These are phyloP conservation scores for Agrilus cyanescens DNA, from an alignment of 2,888 invertebrate species.

Conservation along the genomic window DNA sequence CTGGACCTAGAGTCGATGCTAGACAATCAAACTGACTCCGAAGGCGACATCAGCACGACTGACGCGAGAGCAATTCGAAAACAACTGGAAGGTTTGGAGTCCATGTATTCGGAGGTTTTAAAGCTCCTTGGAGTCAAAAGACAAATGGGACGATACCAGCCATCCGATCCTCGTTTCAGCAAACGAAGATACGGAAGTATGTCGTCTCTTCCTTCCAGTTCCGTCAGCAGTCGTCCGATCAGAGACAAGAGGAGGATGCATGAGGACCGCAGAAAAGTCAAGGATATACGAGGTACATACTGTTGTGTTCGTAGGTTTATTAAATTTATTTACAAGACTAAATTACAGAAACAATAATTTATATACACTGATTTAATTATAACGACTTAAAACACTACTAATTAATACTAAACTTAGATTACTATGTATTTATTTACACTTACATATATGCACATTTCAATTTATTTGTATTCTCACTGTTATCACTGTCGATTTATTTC, in stretches of 20 bases:
- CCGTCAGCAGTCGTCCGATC: conserved; percentile 66
- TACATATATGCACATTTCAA: too few relatives aligned
- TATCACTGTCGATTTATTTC: too few relatives aligned
- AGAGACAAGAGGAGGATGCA: conserved; percentile 59
- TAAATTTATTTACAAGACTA: too few relatives aligned
- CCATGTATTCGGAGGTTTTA: conserved; percentile 71
- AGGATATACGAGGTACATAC: conserved; percentile 38
- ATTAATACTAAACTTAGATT: too few relatives aligned
- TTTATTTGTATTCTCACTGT: too few relatives aligned
- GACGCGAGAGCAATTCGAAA: conserved; percentile 68
- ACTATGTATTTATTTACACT: too few relatives aligned
- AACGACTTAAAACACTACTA: too few relatives aligned
- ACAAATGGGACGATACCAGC: conserved; percentile 37
- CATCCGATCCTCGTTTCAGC: conserved; percentile 43
- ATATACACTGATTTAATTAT: too few relatives aligned
- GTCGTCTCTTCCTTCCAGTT: conserved; percentile 72
- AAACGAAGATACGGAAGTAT: conserved; percentile 64
- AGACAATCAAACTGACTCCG: conserved; percentile 54
- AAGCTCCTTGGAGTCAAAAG: conserved; percentile 49
- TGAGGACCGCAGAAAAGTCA: conserved; percentile 63
- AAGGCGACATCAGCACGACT: conserved; percentile 63
- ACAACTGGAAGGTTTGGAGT: conserved; percentile 72
- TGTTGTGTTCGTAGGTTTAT: too few relatives aligned
- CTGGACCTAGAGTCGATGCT: conserved; percentile 68
- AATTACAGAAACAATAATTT: too few relatives aligned